Evolutionary conservation across 2,797 vertebrate species (phyloP).

Genomic region (Megalops cyprinoides): DNA sequence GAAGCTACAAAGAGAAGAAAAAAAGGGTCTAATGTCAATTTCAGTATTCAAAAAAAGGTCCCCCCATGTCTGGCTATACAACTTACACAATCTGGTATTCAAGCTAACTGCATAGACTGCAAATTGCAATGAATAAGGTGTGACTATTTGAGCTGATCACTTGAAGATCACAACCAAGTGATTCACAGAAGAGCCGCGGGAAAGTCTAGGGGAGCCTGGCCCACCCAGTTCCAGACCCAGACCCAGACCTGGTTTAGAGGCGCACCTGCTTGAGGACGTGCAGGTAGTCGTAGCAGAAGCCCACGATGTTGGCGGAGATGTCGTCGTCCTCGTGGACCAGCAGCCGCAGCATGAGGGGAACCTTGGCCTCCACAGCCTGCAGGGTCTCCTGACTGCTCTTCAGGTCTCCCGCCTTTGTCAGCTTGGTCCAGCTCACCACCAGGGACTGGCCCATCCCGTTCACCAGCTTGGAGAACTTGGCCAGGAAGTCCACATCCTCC

Average conservation of each 20-base stretch:
- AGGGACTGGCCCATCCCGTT: slow-evolving; percentile 98
- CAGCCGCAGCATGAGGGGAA: slow-evolving; percentile 89
- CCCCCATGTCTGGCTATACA: not conserved
- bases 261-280: slow-evolving; percentile 94
- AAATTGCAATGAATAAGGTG: not conserved
- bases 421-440: slow-evolving; percentile 93
- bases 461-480: slow-evolving; percentile 93
- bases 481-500: slow-evolving; percentile 97
- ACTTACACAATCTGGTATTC: not conserved
- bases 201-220: no score
- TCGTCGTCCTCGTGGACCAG: slow-evolving; percentile 95
- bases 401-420: slow-evolving; percentile 82
- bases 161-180: not conserved
- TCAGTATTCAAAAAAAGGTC: not conserved
- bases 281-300: slow-evolving; percentile 98
- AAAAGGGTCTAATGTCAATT: not conserved
- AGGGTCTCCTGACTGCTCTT: slow-evolving; percentile 85
- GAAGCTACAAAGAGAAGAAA: slow-evolving; percentile 76
- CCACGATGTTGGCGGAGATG: slow-evolving; percentile 94
- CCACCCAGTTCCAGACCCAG: no score
- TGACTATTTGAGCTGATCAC: not conserved
- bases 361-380: slow-evolving; percentile 88
- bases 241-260: no score
- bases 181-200: no score
- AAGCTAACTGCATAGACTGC: not conserved